Evolutionary conservation across 1,140 invertebrate genomes (phyloP).

Genomic region (Drosophila elegans): DNA sequence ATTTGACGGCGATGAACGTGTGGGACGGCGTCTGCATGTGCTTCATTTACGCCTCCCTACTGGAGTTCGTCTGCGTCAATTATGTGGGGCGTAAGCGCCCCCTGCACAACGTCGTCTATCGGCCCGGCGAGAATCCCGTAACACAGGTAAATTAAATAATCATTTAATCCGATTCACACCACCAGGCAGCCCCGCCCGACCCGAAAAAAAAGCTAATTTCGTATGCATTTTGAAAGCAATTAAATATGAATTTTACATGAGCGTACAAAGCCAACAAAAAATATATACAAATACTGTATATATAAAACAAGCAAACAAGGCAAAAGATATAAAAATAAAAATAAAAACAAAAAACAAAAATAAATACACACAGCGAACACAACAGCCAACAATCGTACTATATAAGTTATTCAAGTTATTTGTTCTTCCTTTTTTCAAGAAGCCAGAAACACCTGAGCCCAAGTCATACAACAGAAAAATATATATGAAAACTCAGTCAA

Average conservation of each 20-base stretch:
- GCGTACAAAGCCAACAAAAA: constrained; percentile 39
- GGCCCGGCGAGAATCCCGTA: constrained; percentile 95
- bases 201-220: constrained; percentile 47
- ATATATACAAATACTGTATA: not conserved
- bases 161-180: constrained; percentile 36
- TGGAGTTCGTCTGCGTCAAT: constrained; percentile 97
- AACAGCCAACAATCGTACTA: constrained; percentile 46
- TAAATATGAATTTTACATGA: constrained; percentile 69
- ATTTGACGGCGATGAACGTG: constrained; percentile 97
- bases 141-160: constrained; percentile 90
- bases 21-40: constrained; percentile 98
- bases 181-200: constrained; percentile 23
- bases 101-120: constrained; percentile 94
- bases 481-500: constrained; percentile 44
- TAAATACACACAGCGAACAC: constrained; percentile 44
- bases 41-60: constrained; percentile 96
- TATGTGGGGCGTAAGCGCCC: constrained; percentile 96
- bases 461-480: constrained; percentile 44
- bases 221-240: constrained; percentile 67
- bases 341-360: constrained; percentile 53
- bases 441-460: constrained; percentile 57
- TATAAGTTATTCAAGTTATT: constrained; percentile 55
- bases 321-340: constrained; percentile 24
- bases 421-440: constrained; percentile 38
- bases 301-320: constrained; percentile 13